Percentiles rank a stretch among this genome's conserved stretches.
phyloP scores from a whole-genome alignment of 2,113 vertebrate species.

The Tonatia bakeri region DNA sequence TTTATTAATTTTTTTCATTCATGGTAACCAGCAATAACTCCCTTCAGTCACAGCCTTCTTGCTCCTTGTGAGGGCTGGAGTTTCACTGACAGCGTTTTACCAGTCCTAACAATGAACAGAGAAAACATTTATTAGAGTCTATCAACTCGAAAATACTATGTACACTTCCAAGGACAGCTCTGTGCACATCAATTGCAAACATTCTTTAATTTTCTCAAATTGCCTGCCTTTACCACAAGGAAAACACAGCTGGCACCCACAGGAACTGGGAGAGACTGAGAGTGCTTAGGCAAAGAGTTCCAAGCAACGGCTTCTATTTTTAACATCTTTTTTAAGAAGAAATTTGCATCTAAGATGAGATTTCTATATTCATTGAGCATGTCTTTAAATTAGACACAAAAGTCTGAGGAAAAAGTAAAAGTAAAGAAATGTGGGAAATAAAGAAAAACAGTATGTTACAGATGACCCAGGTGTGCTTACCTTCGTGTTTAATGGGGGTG shows the following conservation, averaged over 20 bases:
- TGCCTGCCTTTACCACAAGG: neutral
- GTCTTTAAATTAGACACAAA: neutral
- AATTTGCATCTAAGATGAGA: conserved; percentile 17
- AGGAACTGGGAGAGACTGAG: conserved; percentile 1
- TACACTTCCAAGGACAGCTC: neutral
- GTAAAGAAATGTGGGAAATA: neutral
- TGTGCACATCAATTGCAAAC: neutral
- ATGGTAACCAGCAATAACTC: neutral
- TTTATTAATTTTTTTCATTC: neutral
- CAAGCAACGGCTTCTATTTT: conserved; percentile 25
- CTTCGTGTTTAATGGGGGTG: neutral
- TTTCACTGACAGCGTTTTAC: neutral
- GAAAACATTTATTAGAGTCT: conserved; percentile 5
- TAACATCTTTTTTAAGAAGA: neutral
- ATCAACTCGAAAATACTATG: conserved; percentile 1
- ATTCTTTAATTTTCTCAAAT: conserved; percentile 54
- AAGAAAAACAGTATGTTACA: neutral
- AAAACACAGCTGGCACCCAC: conserved; percentile 39
- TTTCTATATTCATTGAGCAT: neutral
- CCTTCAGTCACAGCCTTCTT: neutral
- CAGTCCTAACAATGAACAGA: neutral
- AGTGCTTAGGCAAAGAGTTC: conserved; percentile 5
- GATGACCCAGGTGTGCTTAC: neutral
- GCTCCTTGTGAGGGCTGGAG: neutral
- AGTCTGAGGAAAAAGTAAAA: conserved; percentile 1